Conservation (phyloP, 2,113 vertebrate genomes). For the Alexandromys fortis region DNA sequence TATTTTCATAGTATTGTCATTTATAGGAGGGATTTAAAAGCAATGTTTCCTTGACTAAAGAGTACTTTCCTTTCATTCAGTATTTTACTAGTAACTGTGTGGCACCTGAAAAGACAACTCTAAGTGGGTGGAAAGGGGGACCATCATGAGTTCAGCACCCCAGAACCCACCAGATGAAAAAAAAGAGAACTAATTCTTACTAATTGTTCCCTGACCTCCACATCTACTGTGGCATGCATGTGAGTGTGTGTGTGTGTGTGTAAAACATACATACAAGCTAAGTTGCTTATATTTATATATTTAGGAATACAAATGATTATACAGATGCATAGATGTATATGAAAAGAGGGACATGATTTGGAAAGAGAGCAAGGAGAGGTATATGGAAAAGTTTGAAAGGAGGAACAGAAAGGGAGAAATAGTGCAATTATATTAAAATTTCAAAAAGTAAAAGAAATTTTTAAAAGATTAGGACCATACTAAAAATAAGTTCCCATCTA, state of each 20-base stretch:
- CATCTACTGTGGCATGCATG: background rate
- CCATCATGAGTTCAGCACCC: background rate
- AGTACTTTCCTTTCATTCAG: background rate
- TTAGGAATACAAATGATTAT: background rate
- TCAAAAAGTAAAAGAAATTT: background rate
- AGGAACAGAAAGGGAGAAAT: background rate
- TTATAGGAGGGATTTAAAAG: background rate
- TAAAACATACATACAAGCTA: background rate
- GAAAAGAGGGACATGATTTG: background rate
- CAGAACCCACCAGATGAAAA: background rate
- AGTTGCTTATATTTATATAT: background rate
- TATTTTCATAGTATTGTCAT: background rate
- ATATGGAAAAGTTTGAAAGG: background rate
- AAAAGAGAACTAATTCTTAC: background rate
- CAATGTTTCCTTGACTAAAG: slow-evolving; percentile 4
- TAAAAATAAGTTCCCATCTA: background rate
- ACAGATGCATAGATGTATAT: background rate
- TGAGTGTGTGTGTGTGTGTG: background rate
- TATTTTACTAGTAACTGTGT: background rate
- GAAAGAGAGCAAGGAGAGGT: background rate
- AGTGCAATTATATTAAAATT: background rate
- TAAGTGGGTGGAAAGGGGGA: background rate
- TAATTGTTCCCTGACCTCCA: background rate
- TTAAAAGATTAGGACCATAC: background rate
- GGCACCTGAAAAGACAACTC: background rate